Base-by-base conservation (phyloP, 2,888 invertebrate species). In the Leuctra nigra region DNA sequence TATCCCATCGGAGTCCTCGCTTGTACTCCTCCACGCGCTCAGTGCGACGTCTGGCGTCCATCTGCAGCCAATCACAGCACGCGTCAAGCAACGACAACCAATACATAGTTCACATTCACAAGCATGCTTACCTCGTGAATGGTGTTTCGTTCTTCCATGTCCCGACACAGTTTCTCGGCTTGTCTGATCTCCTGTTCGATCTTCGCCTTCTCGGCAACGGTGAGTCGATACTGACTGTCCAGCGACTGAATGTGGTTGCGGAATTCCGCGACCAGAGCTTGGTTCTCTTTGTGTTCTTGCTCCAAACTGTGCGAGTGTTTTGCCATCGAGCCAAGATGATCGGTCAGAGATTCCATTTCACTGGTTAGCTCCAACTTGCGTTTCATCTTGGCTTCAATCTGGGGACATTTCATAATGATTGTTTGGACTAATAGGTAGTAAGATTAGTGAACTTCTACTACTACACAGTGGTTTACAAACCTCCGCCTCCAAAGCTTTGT, bases 221-320 rank as follows among this genome's bases (percentile, higher is more conserved):
- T 62, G 44, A 66, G 57, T 41, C 65, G 65, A 38, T 67, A 69
- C 47, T 68, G 66, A 56, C 84, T 81, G 48, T 82, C 77, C 70
- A 88, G 86, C 50, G 80, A 79, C 59, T 85, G 81, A 57, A 84
- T 69, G 68, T 87, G 87, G 55, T 82, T 78, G 61, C 81, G 81
- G 63, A 86, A 83, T 0, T 84, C 83, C 53, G 79, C 78, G 47
- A 89, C 71, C 7, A 87, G 72, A 65, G 81, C 80, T 78, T 84
- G 72, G 24, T 23, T 82, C 64, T 82, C 77, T 44, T 74, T 72
- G 46, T 76, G 73, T 62, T 80, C 79, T 47, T 73, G 68, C 38
- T 72, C 70, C n/a, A 82, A 69, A 64, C 76, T 78, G 38, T 71
- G 69, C 1, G 73, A 68, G 67, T 81, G 80, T 35, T 76, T 73